Percentiles rank a stretch among this genome's conserved stretches.
Conservation (phyloP, 2,797 vertebrate genomes). For the Nasua narica region DNA sequence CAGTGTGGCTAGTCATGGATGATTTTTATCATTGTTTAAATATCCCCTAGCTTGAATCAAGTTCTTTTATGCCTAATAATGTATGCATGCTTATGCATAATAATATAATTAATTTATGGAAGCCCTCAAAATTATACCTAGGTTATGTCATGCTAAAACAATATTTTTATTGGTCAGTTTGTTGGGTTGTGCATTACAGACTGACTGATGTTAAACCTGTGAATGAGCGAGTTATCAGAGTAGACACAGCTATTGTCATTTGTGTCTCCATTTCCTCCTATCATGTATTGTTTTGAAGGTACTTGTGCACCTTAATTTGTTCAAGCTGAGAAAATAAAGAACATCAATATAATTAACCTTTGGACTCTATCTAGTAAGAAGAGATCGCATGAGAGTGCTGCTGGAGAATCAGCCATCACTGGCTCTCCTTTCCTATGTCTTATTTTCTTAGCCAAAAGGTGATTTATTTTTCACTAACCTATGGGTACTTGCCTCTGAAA, state of each 20-base stretch:
- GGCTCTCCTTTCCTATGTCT: background rate
- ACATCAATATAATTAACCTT: background rate
- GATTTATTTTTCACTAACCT: background rate
- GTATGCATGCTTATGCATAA: background rate
- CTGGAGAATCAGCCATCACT: background rate
- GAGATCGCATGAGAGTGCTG: background rate
- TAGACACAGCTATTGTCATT: background rate
- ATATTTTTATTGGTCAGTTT: slow-evolving; percentile 36
- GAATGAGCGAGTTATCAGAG: background rate
- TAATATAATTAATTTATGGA: slow-evolving; percentile 6
- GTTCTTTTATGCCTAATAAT: slow-evolving; percentile 20
- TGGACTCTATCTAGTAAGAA: background rate
- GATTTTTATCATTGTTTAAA: slow-evolving; percentile 36
- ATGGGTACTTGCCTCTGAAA: background rate
- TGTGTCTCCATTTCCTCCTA: background rate
- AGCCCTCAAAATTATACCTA: background rate
- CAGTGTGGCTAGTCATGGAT: background rate
- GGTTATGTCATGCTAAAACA: background rate
- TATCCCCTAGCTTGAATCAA: background rate
- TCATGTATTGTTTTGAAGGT: background rate
- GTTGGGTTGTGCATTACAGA: background rate
- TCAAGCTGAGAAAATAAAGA: slow-evolving; percentile 18
- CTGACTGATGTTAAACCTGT: background rate
- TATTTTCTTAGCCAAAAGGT: background rate
- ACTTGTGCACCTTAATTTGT: background rate